Base-by-base conservation (phyloP, 2,888 invertebrate genomes). In the Brachyptera putata region DNA sequence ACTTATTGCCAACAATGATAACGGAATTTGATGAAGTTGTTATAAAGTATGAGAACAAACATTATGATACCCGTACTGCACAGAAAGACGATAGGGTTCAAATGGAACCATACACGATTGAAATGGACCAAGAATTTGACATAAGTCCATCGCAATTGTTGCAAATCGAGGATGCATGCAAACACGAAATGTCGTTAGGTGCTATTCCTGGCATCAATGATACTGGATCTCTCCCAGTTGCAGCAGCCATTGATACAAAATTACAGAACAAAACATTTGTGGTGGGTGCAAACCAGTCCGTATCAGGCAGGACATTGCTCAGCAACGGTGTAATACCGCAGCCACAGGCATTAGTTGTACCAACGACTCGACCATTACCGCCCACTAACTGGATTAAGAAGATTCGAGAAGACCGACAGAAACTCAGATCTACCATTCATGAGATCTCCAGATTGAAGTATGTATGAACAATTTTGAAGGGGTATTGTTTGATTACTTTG, bases 61-160 rank as follows among this genome's bases (percentile, higher is more conserved):
- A n/a, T n/a, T n/a, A n/a, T n/a, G n/a, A n/a, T n/a, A n/a, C n/a
- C n/a, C n/a, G n/a, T n/a, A n/a, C n/a, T n/a, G n/a, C n/a, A n/a
- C n/a, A n/a, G n/a, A n/a, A 30, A 11, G 30, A 30, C 30, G 11
- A 30, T 5, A 39, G 14, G 9, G 30, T 2, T 14, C 50, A 50
- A 11, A 18, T 21, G 34, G n/a, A 53, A 18, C 53, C 53, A n/a
- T 53, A 36, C 36, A 34, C 34, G n/a, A 36, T 22, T 21, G 53
- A 53, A 21, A 53, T 53, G 36, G 53, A 53, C 5, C 36, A 53
- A 34, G 53, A 53, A 18, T 53, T 53, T 16, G 53, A 53, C 34
- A 34, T 53, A 14, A 53, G 36, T 14, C 21, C 34, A 3, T 36
- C 53, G 13, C 53, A 53, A 18, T n/a, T 53, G 9, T 34, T 53